Evolutionary conservation across 2,797 vertebrate species (phyloP).

Genomic region (Telmatherina bonti): DNA sequence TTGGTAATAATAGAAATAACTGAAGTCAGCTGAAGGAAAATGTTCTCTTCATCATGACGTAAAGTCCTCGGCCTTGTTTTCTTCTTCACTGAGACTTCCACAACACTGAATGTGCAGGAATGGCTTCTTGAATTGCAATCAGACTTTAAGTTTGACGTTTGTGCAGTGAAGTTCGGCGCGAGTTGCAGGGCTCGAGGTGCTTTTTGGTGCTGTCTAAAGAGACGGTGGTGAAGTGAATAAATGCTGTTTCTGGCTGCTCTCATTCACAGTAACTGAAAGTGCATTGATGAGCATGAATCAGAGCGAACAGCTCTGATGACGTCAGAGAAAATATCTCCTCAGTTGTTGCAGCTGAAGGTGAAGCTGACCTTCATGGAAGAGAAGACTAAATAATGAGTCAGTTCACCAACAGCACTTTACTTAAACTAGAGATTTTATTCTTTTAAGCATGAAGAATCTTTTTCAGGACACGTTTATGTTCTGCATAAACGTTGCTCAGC

Average conservation of each 20-base stretch:
- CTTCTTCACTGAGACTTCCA: background rate
- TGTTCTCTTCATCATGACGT: conserved; percentile 1
- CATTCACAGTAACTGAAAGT: conserved; percentile 2
- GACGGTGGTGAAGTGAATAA: background rate
- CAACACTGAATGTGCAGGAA: background rate
- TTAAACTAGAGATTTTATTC: background rate
- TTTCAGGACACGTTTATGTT: background rate
- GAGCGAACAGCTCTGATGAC: background rate
- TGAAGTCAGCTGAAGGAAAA: conserved; percentile 1
- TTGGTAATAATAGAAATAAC: conserved; percentile 12
- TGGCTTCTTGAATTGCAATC: background rate
- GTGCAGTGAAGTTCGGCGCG: too few species aligned
- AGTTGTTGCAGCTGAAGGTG: too few species aligned
- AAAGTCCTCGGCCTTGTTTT: background rate
- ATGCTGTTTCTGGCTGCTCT: background rate
- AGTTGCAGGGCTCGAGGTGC: too few species aligned
- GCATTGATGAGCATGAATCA: background rate
- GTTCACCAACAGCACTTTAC: background rate
- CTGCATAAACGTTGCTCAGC: background rate
- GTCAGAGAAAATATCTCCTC: too few species aligned
- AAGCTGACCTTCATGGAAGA: too few species aligned
- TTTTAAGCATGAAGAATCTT: background rate
- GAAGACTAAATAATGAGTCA: conserved; percentile 28
- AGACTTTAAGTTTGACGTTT: background rate
- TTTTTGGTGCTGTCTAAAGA: too few species aligned